Base-by-base conservation (phyloP, 2,113 vertebrate genomes). In the Plotosus lineatus region DNA sequence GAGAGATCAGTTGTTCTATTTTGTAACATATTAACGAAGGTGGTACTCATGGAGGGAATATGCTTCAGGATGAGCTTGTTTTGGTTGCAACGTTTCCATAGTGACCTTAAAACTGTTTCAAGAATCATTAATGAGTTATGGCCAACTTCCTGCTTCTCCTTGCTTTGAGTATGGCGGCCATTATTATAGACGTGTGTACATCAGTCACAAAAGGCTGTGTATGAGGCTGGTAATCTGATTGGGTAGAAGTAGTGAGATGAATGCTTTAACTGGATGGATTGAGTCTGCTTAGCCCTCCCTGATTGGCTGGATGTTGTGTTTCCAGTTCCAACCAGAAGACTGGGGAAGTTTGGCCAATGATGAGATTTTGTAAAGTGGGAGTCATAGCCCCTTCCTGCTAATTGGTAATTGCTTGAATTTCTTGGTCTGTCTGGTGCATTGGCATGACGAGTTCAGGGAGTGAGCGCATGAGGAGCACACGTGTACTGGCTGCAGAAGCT, bases 261-360 rank as follows among this genome's bases (percentile, higher is more conserved):
- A 36, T 9, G 8, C 9, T 14, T 10, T 44, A 10, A 42, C 3
- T 42, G 23, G 11, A 4, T 68, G 65, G 36, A 26, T 51, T 66
- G 46, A 8, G 51, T 1, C 31, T 69, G 68, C 82, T 19, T 17
- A 73, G 33, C 58, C 48, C 12, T 89, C n/a, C n/a, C 85, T 91
- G 86, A 90, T 83, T 84, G 84, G 90, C 93, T 94, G 93, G 92
- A 90, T 94, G 96, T 95, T 98, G 86, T 95, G 91, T 95, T 94
- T 91, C 71, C 97, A 97, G 96, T 96, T 92, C 94, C 96, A 96
- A 94, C 95, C 91, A 93, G 97, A 97, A 94, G 96, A 98, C 94
- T 98, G 96, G 96, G 95, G 96, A 91, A 95, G 96, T 96, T 95
- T 97, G 92, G 95, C 91, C 79, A 90, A 94, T 95, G 96, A 98